Evolutionary conservation across 2,113 vertebrate species (phyloP).

Genomic region (Probosciger aterrimus): DNA sequence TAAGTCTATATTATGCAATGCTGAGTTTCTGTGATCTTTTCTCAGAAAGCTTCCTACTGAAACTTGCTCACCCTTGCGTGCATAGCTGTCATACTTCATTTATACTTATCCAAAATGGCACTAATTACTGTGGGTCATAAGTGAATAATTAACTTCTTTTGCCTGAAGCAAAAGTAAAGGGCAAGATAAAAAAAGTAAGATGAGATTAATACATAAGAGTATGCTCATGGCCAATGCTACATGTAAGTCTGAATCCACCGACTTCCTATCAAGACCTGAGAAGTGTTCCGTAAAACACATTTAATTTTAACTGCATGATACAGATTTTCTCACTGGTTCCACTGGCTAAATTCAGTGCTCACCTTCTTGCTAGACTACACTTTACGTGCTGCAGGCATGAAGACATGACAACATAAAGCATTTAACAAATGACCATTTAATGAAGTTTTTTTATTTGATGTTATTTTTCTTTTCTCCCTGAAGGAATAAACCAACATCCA

Average conservation of each 20-base stretch:
- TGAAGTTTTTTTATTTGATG: neutral
- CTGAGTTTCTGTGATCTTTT: conserved; percentile 56
- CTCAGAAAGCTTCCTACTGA: conserved; percentile 40
- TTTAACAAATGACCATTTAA: neutral
- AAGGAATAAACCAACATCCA: neutral
- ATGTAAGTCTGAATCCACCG: neutral
- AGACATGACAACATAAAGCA: neutral
- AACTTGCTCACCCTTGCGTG: conserved; percentile 55
- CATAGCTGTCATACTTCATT: conserved; percentile 68
- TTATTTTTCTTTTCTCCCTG: neutral
- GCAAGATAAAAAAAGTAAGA: conserved; percentile 18
- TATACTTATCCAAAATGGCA: conserved; percentile 54
- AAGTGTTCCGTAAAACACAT: neutral
- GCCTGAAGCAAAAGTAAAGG: conserved; percentile 64
- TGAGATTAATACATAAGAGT: neutral
- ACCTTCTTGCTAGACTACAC: neutral
- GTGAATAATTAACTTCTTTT: conserved; percentile 62
- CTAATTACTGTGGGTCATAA: conserved; percentile 65
- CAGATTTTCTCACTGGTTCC: neutral
- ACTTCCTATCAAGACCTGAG: neutral
- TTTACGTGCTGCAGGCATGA: neutral
- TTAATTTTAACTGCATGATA: neutral
- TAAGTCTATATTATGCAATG: conserved; percentile 41
- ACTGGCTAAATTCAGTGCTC: neutral
- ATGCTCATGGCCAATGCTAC: neutral